These are phyloP conservation scores for Oasisia sp. DNA, from an alignment of 2,888 invertebrate genomes.

Conservation along the genomic window DNA sequence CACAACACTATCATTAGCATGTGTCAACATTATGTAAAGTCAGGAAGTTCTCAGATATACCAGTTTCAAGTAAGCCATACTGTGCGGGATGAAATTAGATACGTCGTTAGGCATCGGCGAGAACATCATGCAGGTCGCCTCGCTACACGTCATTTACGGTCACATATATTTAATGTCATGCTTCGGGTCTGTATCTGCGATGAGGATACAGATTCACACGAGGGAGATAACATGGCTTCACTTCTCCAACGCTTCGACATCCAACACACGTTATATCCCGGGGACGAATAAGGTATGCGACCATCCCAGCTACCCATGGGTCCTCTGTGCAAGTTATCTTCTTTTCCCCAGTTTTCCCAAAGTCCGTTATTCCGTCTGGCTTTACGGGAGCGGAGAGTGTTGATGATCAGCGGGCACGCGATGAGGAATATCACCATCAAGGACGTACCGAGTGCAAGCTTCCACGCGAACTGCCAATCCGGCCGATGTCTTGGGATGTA, in stretches of 20 bases:
- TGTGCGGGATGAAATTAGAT: background rate
- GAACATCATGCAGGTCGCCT: background rate
- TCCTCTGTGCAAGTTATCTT: background rate
- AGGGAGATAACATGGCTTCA: background rate
- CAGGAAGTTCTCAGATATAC: background rate
- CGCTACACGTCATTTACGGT: background rate
- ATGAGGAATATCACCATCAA: background rate
- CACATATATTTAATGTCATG: background rate
- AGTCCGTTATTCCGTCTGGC: background rate
- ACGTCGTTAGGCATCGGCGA: background rate
- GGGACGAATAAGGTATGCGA: background rate
- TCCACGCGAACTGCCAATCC: background rate
- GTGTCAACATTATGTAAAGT: background rate
- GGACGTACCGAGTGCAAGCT: background rate
- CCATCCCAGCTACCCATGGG: background rate
- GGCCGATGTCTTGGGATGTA: background rate
- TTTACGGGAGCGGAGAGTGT: background rate
- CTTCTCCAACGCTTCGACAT: background rate
- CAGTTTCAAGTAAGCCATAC: background rate
- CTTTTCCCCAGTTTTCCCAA: background rate
- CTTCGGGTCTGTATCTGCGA: background rate
- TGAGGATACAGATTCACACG: background rate
- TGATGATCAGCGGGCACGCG: background rate
- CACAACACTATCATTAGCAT: background rate
- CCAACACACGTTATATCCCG: background rate